Evolutionary conservation across 37 sponge, comb jelly and placozoan genomes (phyloP).

Genomic region (Eunapius fragilis): DNA sequence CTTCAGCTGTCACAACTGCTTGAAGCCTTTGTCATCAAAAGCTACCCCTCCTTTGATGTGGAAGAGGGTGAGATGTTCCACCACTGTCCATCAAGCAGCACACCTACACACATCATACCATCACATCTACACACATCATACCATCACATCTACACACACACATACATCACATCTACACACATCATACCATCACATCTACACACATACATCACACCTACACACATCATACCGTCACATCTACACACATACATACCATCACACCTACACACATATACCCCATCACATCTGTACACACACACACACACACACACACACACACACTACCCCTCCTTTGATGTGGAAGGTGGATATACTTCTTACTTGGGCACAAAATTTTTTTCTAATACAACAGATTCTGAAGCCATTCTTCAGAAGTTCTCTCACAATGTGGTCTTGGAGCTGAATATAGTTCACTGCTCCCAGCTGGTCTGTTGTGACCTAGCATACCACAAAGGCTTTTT

Average conservation of each 20-base stretch:
- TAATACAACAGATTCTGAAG: conserved; percentile 8
- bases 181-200: neutral
- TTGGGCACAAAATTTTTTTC: neutral
- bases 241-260: neutral
- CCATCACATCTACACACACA: neutral
- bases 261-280: neutral
- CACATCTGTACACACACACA: neutral
- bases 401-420: conserved; percentile 7
- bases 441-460: conserved; percentile 43
- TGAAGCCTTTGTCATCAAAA: conserved; percentile 55
- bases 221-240: neutral
- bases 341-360: neutral
- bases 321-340: too few relatives aligned
- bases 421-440: conserved; percentile 32
- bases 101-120: neutral
- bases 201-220: too few relatives aligned
- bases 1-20: conserved; percentile 41
- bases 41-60: conserved; percentile 9
- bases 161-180: neutral
- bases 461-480: conserved; percentile 47
- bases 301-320: conserved; percentile 5
- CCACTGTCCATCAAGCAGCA: neutral
- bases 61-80: too few relatives aligned
- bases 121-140: too few relatives aligned
- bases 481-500: too few relatives aligned